Evolutionary conservation across 2,113 vertebrate species (phyloP), one percentile per base, ranked within the genome.

Genomic region (Vulpes lagopus): DNA sequence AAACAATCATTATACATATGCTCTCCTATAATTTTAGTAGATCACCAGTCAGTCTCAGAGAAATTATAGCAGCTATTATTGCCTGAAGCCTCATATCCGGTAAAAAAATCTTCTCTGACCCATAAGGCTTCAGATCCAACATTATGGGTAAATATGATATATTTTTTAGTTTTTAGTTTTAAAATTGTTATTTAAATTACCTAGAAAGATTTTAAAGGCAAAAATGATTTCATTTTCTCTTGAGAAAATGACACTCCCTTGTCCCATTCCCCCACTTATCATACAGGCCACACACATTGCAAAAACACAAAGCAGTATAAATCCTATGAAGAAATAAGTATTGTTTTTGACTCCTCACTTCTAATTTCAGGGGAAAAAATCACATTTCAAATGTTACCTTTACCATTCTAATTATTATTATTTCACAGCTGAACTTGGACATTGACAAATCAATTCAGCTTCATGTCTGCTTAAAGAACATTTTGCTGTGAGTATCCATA

Each of bases 291-390:
- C 12, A 76, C 11, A 85, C 12, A 53, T 17, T 74, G 16, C 35
- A 62, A 89, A 89, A 79, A 79, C 8, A 79, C 20, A 87, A 35
- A 91, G 14, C 65, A 60, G 35, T 71, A 76, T 6, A 80, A 94
- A 85, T 74, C 53, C 11, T 6, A 55, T 3, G 30, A 93, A 60
- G 19, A 89, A 73, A 5, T 53, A 35, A 64, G 23, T 49, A 49
- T 55, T 80, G 30, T 11, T 92, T 55, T 62, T 38, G 38, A 82
- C 20, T 53, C 67, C 11, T 59, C 67, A 11, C 23, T 95, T 74
- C 55, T n/a, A 93, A 84, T 76, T 92, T 86, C 23, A 89, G 79
- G 71, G 95, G 74, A 38, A 49, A 94, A 94, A 57, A 85, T 25
- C 22, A 35, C 30, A 94, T 94, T 59, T 92, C 14, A 92, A 80